These are phyloP conservation scores for Plagodis pulveraria DNA, from an alignment of 2,888 invertebrate species.

Conservation along the genomic window DNA sequence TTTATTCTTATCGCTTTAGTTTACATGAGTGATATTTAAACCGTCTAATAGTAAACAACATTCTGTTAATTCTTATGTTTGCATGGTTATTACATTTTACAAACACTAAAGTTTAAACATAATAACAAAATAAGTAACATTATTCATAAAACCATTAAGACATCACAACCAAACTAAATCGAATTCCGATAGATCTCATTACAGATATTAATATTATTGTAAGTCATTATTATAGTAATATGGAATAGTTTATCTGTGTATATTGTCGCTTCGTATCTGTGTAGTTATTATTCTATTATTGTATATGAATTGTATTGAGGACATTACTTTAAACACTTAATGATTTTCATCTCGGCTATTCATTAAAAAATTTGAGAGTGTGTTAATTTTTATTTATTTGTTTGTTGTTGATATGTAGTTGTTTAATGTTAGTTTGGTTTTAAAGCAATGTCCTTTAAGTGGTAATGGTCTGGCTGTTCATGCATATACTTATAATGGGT, in stretches of 20 bases:
- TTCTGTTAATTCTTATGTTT: conserved; percentile 1
- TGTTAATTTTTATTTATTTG: conserved; percentile 11
- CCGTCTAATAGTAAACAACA: background rate
- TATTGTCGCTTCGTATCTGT: conserved; percentile 65
- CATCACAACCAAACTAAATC: background rate
- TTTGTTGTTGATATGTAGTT: background rate
- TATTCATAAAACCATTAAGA: conserved; percentile 6
- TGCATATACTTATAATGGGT: conserved; percentile 73
- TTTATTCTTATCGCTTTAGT: background rate
- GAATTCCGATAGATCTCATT: conserved; percentile 14
- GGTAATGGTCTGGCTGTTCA: conserved; percentile 69
- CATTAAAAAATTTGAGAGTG: background rate
- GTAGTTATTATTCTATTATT: conserved; percentile 50
- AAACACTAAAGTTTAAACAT: background rate
- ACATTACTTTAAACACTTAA: conserved; percentile 50
- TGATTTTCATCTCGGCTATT: background rate
- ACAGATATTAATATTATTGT: conserved; percentile 27
- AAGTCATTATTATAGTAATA: conserved; percentile 40
- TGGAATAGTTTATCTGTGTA: conserved; percentile 47
- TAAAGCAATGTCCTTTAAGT: conserved; percentile 53
- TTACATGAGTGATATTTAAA: background rate
- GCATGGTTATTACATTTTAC: conserved; percentile 16
- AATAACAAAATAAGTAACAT: conserved; percentile 3
- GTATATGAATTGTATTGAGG: conserved; percentile 50
- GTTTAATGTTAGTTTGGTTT: conserved; percentile 26